A percentile compares a stretch with the other conserved stretches of the same genome.
Conservation (phyloP, 2,113 vertebrate species). For the Lanius collurio region DNA sequence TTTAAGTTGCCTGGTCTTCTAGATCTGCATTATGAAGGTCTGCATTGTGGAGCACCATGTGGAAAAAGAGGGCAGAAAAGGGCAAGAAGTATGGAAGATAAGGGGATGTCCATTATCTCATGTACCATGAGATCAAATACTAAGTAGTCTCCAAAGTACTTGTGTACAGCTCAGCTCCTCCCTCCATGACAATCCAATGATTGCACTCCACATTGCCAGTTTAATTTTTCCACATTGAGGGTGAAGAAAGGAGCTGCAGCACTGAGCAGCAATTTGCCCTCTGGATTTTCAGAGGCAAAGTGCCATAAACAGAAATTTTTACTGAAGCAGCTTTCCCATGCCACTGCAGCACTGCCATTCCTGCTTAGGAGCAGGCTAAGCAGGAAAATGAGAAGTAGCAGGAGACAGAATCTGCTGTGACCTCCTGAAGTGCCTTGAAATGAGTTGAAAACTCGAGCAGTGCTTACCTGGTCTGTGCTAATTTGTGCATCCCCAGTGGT, state of each 20-base stretch:
- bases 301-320: neutral
- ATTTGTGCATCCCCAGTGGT: neutral
- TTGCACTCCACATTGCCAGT: neutral
- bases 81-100: neutral
- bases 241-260: neutral
- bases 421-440: neutral
- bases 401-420: neutral
- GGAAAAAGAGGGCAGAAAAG: neutral
- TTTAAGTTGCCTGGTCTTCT: neutral
- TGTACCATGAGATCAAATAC: neutral
- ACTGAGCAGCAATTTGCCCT: neutral
- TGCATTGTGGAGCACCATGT: neutral
- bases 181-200: neutral
- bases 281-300: neutral
- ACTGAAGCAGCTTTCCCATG: neutral
- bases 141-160: neutral
- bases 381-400: neutral
- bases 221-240: neutral
- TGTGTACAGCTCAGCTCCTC: neutral
- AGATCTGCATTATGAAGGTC: accelerated
- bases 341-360: neutral
- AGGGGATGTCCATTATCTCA: neutral
- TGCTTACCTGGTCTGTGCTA: neutral
- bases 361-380: neutral
- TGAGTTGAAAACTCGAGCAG: neutral